A percentile compares a stretch with the other conserved stretches of the same genome.
These are phyloP conservation scores for Aradus depressus DNA, from an alignment of 2,888 invertebrate genomes.

Conservation along the genomic window DNA sequence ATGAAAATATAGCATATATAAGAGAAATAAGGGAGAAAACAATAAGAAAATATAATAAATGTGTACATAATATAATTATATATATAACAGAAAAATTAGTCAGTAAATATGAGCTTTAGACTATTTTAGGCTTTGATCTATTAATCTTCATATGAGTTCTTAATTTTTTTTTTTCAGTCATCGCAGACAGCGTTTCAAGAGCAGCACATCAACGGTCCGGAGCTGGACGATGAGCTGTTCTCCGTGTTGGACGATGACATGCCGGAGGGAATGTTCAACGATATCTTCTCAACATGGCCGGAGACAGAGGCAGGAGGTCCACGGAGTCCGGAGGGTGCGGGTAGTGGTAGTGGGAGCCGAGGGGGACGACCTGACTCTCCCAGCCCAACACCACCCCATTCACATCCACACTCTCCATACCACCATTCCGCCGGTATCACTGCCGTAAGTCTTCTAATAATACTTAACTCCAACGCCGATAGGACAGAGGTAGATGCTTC, in stretches of 20 bases:
- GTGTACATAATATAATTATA: too few species aligned
- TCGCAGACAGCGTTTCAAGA: conserved; percentile 61
- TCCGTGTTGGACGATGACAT: conserved; percentile 48
- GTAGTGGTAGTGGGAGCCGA: conserved; percentile 35
- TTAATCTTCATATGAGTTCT: too few species aligned
- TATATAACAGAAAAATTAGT: too few species aligned
- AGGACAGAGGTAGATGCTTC: too few species aligned
- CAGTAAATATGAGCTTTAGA: too few species aligned
- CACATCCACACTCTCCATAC: conserved; percentile 42
- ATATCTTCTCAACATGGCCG: conserved; percentile 62
- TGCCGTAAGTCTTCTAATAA: conserved; percentile 36
- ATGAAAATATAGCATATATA: too few species aligned
- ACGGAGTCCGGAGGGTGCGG: conserved; percentile 45
- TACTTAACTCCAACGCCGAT: not conserved
- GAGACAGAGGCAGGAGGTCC: conserved; percentile 43
- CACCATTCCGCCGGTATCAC: conserved; percentile 43
- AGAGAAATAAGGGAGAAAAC: too few species aligned
- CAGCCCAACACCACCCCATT: conserved; percentile 43
- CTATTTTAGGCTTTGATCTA: too few species aligned
- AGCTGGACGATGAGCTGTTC: conserved; percentile 55
- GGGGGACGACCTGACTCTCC: conserved; percentile 33
- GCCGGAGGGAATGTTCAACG: conserved; percentile 59
- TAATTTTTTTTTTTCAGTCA: conserved; percentile 40
- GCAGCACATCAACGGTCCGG: conserved; percentile 53
- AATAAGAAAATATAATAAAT: too few species aligned